These are phyloP conservation scores for Helarctos malayanus DNA, from an alignment of 2,797 vertebrate genomes.

Conservation along the genomic window DNA sequence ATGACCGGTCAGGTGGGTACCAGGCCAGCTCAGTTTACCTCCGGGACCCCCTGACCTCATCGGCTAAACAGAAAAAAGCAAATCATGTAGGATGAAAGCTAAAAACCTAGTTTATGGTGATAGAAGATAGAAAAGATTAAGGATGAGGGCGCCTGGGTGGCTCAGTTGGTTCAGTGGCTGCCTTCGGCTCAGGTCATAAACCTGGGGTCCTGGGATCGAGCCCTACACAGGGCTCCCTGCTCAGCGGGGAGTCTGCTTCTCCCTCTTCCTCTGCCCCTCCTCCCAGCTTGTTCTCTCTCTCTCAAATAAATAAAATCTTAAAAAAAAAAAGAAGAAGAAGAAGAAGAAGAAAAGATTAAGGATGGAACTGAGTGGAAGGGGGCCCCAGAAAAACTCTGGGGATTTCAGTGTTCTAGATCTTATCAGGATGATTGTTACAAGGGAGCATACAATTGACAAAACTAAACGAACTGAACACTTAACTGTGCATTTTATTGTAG, in stretches of 20 bases:
- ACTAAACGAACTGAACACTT: background rate
- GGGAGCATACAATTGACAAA: background rate
- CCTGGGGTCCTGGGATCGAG: background rate
- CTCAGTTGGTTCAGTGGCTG: background rate
- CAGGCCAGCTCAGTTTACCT: background rate
- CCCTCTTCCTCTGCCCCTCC: no score
- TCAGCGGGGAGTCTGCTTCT: background rate
- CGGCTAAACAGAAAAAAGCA: constrained; percentile 11
- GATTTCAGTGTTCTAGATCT: background rate
- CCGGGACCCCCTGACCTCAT: background rate
- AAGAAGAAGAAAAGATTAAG: background rate
- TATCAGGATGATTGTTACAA: background rate
- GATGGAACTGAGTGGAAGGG: background rate
- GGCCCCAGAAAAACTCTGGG: background rate
- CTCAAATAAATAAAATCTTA: background rate
- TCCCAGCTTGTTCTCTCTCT: no score
- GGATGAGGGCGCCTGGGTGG: background rate
- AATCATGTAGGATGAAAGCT: background rate
- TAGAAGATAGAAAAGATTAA: background rate
- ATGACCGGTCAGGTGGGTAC: background rate
- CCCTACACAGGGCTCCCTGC: no score
- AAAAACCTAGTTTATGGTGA: background rate
- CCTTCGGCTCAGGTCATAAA: background rate
- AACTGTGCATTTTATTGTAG: background rate
- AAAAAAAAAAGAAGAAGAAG: no score